Conservation (phyloP, 2,888 invertebrate genomes). For the Germaria angustata region DNA sequence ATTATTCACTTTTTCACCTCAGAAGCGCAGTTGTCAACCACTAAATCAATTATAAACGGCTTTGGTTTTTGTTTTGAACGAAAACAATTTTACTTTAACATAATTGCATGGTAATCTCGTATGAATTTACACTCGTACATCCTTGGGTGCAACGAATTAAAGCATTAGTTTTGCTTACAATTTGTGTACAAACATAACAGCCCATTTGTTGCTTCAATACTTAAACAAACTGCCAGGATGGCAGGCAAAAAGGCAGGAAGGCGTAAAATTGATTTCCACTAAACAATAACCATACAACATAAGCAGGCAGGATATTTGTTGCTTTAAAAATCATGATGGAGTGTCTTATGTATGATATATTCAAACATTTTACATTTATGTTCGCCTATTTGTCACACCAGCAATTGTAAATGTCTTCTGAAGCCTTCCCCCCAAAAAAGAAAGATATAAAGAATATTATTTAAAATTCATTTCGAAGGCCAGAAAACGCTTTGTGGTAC, state of each 20-base stretch:
- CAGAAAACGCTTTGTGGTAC: slow-evolving; percentile 3
- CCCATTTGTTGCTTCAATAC: slow-evolving; percentile 50
- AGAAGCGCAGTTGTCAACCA: slow-evolving; percentile 72
- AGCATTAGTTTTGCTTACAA: slow-evolving; percentile 24
- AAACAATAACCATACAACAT: slow-evolving; percentile 21
- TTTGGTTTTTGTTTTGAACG: slow-evolving; percentile 46
- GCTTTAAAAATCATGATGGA: background rate
- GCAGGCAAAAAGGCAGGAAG: slow-evolving; percentile 14
- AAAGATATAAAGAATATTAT: background rate
- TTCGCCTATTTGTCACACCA: slow-evolving; percentile 55
- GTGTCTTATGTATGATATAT: slow-evolving; percentile 43
- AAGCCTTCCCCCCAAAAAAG: background rate
- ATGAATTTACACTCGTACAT: background rate
- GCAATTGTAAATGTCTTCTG: background rate
- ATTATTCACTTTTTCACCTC: slow-evolving; percentile 23
- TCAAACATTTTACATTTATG: background rate
- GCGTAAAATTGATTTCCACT: slow-evolving; percentile 62
- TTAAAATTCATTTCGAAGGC: slow-evolving; percentile 10
- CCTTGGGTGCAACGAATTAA: slow-evolving; percentile 40
- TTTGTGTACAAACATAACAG: slow-evolving; percentile 69
- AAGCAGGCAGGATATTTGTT: slow-evolving; percentile 24
- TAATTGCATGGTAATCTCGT: background rate
- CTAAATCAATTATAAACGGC: slow-evolving; percentile 78
- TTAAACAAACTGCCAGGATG: background rate
- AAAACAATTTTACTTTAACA: background rate